A percentile compares a stretch with the other conserved stretches of the same genome.
phyloP scores from a whole-genome alignment of 2,888 invertebrate species.

The Tenodera sinensis region DNA sequence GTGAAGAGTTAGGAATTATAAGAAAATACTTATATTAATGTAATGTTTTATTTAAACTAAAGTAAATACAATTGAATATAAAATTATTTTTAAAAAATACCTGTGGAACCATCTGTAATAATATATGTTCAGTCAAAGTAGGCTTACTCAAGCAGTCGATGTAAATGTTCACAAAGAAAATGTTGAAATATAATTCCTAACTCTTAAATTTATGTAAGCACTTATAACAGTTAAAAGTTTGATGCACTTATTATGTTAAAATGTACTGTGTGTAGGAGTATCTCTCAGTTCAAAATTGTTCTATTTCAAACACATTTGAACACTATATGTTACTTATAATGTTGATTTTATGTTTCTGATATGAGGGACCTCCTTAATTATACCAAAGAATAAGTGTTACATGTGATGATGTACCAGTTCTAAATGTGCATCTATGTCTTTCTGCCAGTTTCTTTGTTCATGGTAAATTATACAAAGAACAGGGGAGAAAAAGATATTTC shows the following conservation, averaged over 20 bases:
- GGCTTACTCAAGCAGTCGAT: not conserved
- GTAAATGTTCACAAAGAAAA: not conserved
- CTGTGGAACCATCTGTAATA: not conserved
- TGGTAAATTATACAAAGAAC: not conserved
- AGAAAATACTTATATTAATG: not conserved
- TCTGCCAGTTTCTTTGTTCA: not conserved
- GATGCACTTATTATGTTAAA: not conserved
- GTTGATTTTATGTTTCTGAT: not conserved
- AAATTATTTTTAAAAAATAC: not conserved
- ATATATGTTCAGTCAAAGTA: not conserved
- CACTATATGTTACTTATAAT: not conserved
- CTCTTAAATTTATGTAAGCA: not conserved
- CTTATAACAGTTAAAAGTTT: not conserved
- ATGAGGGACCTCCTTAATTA: not conserved
- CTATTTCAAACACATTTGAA: not conserved
- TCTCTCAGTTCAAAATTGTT: not conserved
- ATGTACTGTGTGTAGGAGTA: not conserved
- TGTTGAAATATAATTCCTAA: not conserved
- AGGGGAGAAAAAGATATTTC: not conserved
- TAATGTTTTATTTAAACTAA: not conserved
- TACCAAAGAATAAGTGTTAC: not conserved
- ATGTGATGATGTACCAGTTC: not conserved
- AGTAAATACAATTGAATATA: not conserved
- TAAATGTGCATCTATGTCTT: not conserved
- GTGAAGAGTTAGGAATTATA: not conserved